These are phyloP conservation scores for Corythucha ciliata DNA, from an alignment of 2,888 invertebrate genomes.

Conservation along the genomic window DNA sequence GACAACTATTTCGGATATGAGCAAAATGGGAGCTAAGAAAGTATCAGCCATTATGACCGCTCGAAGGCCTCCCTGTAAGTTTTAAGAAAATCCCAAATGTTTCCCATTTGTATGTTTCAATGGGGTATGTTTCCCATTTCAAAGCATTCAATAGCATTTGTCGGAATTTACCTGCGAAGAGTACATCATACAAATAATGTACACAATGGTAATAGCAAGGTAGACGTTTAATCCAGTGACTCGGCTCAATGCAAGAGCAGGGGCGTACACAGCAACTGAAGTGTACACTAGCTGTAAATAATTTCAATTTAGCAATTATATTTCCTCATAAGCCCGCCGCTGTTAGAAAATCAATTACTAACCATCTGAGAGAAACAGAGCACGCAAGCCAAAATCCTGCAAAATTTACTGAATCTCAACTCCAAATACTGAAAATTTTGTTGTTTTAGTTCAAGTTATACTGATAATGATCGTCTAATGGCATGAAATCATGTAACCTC, in stretches of 20 bases:
- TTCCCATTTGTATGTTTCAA: too few species aligned
- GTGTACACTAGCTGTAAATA: constrained; percentile 77
- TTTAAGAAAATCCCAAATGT: too few species aligned
- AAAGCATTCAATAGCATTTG: not conserved
- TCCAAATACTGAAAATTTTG: constrained; percentile 63
- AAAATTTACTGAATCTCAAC: constrained; percentile 59
- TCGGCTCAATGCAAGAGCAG: constrained; percentile 74
- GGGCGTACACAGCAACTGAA: constrained; percentile 76
- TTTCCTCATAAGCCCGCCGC: too few species aligned
- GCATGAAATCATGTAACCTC: too few species aligned
- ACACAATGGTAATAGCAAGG: constrained; percentile 79
- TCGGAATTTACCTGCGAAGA: constrained; percentile 64
- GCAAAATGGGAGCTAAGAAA: constrained; percentile 66
- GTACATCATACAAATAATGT: constrained; percentile 87
- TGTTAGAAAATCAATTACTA: too few species aligned
- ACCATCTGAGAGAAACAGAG: constrained; percentile 74
- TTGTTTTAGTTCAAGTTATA: too few species aligned
- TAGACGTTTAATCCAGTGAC: constrained; percentile 85
- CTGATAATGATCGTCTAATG: too few species aligned
- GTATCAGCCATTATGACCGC: constrained; percentile 90
- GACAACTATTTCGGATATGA: constrained; percentile 56
- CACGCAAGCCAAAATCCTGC: constrained; percentile 63
- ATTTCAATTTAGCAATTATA: too few species aligned
- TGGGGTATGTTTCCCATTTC: too few species aligned
- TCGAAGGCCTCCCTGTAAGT: constrained; percentile 74